Conservation (phyloP, 2,113 vertebrate species). For the Cyanoramphus novaezelandiae region DNA sequence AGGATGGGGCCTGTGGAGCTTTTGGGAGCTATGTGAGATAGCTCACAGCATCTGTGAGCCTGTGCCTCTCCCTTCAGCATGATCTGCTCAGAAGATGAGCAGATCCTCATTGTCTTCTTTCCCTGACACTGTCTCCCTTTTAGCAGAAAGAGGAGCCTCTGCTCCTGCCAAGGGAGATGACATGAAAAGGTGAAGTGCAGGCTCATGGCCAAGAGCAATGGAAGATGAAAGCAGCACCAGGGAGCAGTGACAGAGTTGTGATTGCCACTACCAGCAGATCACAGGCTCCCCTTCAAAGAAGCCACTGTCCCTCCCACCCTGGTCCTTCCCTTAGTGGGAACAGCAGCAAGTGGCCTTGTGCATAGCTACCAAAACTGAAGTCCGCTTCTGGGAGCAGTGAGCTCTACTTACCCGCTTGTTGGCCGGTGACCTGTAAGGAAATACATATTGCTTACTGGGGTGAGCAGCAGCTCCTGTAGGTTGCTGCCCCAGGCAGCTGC, state of each 20-base stretch:
- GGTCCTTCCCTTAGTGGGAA: not conserved
- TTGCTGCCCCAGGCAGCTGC: not conserved
- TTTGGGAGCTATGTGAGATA: not conserved
- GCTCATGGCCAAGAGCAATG: not conserved
- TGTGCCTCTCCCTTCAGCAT: not conserved
- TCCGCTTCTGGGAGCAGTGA: not conserved
- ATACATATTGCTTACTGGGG: not conserved
- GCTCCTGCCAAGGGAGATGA: fast-evolving
- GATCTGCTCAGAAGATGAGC: not conserved
- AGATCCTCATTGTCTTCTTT: not conserved
- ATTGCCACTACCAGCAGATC: not conserved
- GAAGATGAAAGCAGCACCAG: not conserved
- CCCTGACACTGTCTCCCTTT: not conserved
- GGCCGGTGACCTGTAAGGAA: not conserved
- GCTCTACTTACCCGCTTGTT: not conserved
- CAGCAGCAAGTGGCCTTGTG: not conserved
- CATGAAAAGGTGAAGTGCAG: not conserved
- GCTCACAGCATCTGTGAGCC: not conserved
- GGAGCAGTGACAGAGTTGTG: not conserved
- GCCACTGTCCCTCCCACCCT: not conserved
- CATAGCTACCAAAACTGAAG: not conserved
- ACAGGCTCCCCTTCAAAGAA: not conserved
- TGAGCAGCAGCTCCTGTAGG: not conserved
- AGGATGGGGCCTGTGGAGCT: not conserved
- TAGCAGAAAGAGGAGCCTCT: not conserved